Conservation (phyloP, 2,888 invertebrate genomes). For the Melikaiella ostensackeni region DNA sequence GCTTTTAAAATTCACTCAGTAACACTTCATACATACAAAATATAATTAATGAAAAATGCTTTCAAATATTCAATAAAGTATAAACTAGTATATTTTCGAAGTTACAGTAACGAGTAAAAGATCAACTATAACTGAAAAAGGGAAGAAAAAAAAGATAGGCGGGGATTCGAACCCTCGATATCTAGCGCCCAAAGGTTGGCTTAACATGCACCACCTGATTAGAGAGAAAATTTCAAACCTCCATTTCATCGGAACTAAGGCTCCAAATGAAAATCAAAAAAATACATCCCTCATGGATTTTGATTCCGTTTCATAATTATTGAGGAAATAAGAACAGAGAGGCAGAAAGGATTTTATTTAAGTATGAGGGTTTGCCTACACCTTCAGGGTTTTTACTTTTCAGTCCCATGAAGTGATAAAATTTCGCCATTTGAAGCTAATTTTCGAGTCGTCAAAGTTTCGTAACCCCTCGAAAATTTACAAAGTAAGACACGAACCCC, state of each 20-base stretch:
- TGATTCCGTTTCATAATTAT: not conserved
- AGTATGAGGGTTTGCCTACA: not conserved
- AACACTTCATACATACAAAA: too few relatives aligned
- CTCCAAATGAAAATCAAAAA: not conserved
- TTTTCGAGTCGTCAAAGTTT: constrained; percentile 13
- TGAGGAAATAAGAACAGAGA: not conserved
- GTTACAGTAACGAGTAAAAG: too few relatives aligned
- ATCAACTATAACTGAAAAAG: not conserved
- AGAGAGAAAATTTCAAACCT: not conserved
- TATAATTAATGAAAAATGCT: not conserved
- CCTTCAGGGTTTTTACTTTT: not conserved
- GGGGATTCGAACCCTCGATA: not conserved
- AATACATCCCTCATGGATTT: not conserved
- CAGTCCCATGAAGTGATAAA: constrained; percentile 4
- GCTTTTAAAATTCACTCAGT: too few relatives aligned
- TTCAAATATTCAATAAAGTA: too few relatives aligned
- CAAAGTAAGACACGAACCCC: not conserved
- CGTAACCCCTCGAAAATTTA: constrained; percentile 1
- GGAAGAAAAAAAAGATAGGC: not conserved
- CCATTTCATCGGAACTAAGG: not conserved
- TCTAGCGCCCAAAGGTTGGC: not conserved
- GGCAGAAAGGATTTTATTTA: not conserved
- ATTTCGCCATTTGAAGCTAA: constrained; percentile 13
- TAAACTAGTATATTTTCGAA: too few relatives aligned
- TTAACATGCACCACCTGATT: too few relatives aligned